Evolutionary conservation across 2,113 vertebrate genomes (phyloP).

Genomic region (Australoheros scitulus): DNA sequence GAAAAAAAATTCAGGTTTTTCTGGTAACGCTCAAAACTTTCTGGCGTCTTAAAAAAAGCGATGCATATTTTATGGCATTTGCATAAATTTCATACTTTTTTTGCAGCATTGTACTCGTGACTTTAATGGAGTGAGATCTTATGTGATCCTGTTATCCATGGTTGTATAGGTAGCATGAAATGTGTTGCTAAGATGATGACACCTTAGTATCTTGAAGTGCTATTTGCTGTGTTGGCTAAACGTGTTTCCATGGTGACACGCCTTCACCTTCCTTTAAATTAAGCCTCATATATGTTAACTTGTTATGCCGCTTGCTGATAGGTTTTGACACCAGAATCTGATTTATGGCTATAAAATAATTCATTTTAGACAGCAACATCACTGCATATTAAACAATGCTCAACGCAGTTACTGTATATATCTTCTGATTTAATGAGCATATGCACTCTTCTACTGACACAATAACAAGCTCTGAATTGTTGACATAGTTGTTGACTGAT

Average conservation of each 20-base stretch:
- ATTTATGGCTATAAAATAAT: background rate
- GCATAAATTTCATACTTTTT: background rate
- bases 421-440: background rate
- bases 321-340: background rate
- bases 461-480: background rate
- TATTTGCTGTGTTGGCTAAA: background rate
- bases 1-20: background rate
- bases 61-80: background rate
- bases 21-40: background rate
- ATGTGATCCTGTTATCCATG: background rate
- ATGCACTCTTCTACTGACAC: background rate
- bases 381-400: background rate
- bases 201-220: background rate
- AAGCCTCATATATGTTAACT: constrained; percentile 7
- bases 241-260: constrained; percentile 29
- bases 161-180: background rate
- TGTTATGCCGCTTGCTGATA: background rate
- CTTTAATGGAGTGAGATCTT: background rate
- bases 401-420: background rate
- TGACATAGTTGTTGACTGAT: background rate
- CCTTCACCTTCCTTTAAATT: constrained; percentile 2
- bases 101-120: background rate
- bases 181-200: background rate
- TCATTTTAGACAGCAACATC: background rate
- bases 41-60: background rate